Base-by-base conservation (phyloP, 2,888 invertebrate species). In the Entomobrya proxima region DNA sequence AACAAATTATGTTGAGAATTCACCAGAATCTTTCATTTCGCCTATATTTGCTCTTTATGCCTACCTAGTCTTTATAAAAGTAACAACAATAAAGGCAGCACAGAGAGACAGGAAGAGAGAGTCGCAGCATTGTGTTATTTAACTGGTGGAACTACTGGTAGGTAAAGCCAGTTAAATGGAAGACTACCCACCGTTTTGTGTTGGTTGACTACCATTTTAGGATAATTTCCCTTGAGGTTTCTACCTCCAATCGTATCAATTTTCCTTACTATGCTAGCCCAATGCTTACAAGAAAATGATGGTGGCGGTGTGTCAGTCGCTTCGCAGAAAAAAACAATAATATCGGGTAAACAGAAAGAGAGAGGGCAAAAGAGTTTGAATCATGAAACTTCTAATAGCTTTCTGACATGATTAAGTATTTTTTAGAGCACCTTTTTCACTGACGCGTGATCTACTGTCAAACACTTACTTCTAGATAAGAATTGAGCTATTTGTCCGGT, bases 221-320 rank as follows among this genome's bases (percentile, higher is more conserved):
- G 77, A 67, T 67, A 84, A 84, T 84, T 84, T 84, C 84, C 84
- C 84, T 58, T 5, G 84, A 84, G 84, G 84, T 77, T 69, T 47
- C 27, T 77, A 84, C 77, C 83, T 77, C 77, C 76, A 83, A 77
- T 77, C 69, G 67, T 69, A 75, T 82, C 61, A 67, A 67, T 67
- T 67, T 64, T 81, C 81, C 24, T 61, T 55, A 37, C n/a, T 47
- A 15, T 15, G n/a, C 67, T 44, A 21, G 40, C 47, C 2, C n/a
- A 47, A n/a, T 7, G 35, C 13, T 30, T 58, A 32, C 58, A 37
- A 64, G 35, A 64, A 74, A 27, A 50, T 44, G 30, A 47, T 47
- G n/a, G 27, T n/a, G 15, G 24, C 35, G 15, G 44, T 40, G 47
- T 67, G 67, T 67, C n/a, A 35, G 67, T 21, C 35, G 50, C 47